Evolutionary conservation across 2,113 vertebrate genomes (phyloP).

Genomic region (Cebidichthys violaceus): DNA sequence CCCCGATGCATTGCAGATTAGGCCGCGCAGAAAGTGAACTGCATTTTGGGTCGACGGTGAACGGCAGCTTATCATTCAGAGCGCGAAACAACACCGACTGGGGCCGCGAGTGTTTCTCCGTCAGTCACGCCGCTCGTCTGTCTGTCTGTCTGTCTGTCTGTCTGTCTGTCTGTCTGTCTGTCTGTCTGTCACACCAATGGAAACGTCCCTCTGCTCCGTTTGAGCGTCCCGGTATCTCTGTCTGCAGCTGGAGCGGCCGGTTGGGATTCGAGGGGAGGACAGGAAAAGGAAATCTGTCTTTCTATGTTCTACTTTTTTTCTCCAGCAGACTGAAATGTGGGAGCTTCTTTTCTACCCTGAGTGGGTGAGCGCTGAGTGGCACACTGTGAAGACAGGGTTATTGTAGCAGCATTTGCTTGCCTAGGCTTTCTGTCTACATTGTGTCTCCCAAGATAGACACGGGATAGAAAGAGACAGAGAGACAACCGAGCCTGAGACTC

Average conservation of each 20-base stretch:
- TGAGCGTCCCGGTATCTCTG: conserved; percentile 27
- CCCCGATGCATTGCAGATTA: conserved; percentile 78
- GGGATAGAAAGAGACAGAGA: conserved; percentile 13
- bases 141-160: too few species aligned
- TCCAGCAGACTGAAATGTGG: conserved; percentile 51
- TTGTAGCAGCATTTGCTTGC: conserved; percentile 54
- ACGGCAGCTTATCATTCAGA: conserved; percentile 66
- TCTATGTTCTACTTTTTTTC: conserved; percentile 25
- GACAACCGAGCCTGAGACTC: neutral
- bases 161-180: too few species aligned
- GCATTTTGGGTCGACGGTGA: conserved; percentile 51
- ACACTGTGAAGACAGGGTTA: conserved; percentile 64
- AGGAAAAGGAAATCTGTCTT: conserved; percentile 54
- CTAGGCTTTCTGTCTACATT: conserved; percentile 56
- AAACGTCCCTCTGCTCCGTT: conserved; percentile 19
- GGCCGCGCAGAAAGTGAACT: conserved; percentile 43
- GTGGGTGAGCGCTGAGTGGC: conserved; percentile 65
- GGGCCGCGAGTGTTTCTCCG: conserved; percentile 50
- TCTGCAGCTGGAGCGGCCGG: conserved; percentile 39
- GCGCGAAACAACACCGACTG: conserved; percentile 54
- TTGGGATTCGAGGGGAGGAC: conserved; percentile 40
- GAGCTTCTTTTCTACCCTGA: conserved; percentile 51
- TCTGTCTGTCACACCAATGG: conserved; percentile 37
- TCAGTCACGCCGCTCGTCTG: conserved; percentile 25
- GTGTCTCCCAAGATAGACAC: conserved; percentile 47